phyloP scores from a whole-genome alignment of 1,140 invertebrate species.

The Sinonovacula constricta region DNA sequence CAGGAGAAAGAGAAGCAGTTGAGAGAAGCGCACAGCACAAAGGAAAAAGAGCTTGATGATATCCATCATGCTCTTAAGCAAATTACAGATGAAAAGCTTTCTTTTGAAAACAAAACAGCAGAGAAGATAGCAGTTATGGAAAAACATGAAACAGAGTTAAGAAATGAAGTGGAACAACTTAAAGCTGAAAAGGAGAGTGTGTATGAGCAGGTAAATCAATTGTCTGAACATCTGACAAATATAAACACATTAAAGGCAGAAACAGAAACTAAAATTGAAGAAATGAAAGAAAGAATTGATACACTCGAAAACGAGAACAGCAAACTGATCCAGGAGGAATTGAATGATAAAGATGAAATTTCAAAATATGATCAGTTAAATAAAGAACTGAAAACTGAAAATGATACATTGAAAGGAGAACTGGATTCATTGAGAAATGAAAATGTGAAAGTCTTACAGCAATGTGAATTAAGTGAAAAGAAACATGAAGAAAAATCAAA shows the following conservation, averaged over 20 bases:
- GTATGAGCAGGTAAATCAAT: constrained; percentile 20
- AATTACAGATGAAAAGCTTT: too few relatives aligned
- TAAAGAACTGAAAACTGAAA: neutral
- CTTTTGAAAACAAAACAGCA: constrained; percentile 5
- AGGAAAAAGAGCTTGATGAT: too few relatives aligned
- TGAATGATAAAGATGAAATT: constrained; percentile 3
- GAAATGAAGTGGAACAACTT: constrained; percentile 5
- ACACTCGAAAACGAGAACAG: neutral
- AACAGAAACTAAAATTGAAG: constrained; percentile 19
- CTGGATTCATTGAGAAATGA: neutral
- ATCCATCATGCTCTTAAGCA: too few relatives aligned
- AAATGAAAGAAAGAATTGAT: neutral
- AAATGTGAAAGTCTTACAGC: neutral
- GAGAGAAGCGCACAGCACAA: neutral
- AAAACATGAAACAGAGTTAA: constrained; percentile 10
- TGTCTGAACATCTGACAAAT: neutral
- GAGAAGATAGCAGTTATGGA: constrained; percentile 9
- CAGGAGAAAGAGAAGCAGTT: neutral
- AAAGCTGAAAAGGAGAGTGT: neutral
- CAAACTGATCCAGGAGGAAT: constrained; percentile 3
- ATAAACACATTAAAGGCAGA: constrained; percentile 1
- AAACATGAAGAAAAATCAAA: neutral
- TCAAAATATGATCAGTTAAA: neutral
- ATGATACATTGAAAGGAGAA: neutral
- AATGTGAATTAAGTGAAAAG: neutral